phyloP scores from a whole-genome alignment of 2,888 invertebrate species.

The Tinea pellionella region DNA sequence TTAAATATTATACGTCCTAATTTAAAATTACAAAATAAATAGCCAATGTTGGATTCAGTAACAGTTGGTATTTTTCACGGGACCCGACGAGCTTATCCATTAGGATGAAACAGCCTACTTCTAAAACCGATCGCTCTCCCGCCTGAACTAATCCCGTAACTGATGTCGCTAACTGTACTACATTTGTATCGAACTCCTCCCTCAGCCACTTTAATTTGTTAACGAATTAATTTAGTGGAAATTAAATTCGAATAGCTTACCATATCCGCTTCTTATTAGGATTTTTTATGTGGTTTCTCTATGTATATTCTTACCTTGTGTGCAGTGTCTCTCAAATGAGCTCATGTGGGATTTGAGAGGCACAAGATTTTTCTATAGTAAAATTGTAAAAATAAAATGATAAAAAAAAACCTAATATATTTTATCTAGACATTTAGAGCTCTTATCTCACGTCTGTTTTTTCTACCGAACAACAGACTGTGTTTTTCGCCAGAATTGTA shows the following conservation, averaged over 20 bases:
- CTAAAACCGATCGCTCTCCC: slow-evolving; percentile 8
- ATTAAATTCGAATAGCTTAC: background rate
- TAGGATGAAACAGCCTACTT: slow-evolving; percentile 7
- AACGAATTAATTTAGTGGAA: slow-evolving; percentile 1
- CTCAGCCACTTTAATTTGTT: slow-evolving; percentile 10
- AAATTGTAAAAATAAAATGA: too few species aligned
- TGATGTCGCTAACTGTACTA: slow-evolving; percentile 11
- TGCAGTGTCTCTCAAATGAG: too few species aligned
- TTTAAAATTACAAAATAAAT: slow-evolving; percentile 9
- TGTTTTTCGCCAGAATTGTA: too few species aligned
- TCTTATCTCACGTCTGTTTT: too few species aligned
- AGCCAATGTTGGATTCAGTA: background rate
- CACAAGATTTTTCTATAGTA: too few species aligned
- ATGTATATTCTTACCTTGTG: too few species aligned
- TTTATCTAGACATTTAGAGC: too few species aligned
- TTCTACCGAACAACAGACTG: too few species aligned
- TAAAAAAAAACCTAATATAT: too few species aligned
- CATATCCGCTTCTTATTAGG: too few species aligned
- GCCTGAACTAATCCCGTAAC: slow-evolving; percentile 12
- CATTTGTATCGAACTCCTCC: slow-evolving; percentile 6
- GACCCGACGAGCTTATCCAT: slow-evolving; percentile 6
- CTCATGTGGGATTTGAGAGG: too few species aligned
- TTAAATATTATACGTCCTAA: background rate
- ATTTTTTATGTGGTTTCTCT: too few species aligned
- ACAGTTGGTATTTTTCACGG: slow-evolving; percentile 10